Evolutionary conservation across 92 coral and sea anemone species (phyloP), one percentile per base, ranked within the genome.

Genomic region (Epizoanthus illoricatus): DNA sequence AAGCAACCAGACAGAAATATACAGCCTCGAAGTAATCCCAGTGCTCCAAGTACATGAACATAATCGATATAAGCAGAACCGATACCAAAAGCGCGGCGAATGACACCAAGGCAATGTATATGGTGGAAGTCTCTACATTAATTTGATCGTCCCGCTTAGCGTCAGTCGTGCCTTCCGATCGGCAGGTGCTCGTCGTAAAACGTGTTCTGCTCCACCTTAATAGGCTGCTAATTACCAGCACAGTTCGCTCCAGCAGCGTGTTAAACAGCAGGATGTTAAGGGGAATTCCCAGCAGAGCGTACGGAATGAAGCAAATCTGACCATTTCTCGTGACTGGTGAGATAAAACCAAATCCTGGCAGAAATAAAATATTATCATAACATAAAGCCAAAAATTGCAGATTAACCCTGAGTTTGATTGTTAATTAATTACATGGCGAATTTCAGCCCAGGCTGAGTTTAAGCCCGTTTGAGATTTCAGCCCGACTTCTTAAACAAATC

Each of bases 251-350:
- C 11, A 89, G 64, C 5, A 89, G 60, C 4, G 92, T 89, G 71
- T 89, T 89, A 57, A 89, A 89, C 16, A 89, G 87, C 4, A 89
- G 86, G n/a, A 89, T 65, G 76, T 89, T 84, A 3, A 89, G 76
- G 5, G 92, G 92, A 57, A 89, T 89, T 19, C 92, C 92, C 19
- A 89, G 79, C 45, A 89, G 68, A n/a, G 92, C 86, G 69, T 89
- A 89, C 43, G 88, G 82, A 12, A 89, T 79, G 80, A 89, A 89
- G 41, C 78, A 85, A 15, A 85, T 70, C 47, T 89, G 89, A 13
- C 92, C 92, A 11, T 65, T 41, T 81, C 74, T 74, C 15, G 92
- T 89, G 36, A 81, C 85, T 55, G 91, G 91, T 10, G 91, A 75
- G 23, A 87, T 88, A 47, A 73, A 64, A 57, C 91, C 91, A 66